A percentile compares a stretch with the other conserved stretches of the same genome.
phyloP scores from a whole-genome alignment of 2,888 invertebrate species.

The Sarcophaga caerulescens region DNA sequence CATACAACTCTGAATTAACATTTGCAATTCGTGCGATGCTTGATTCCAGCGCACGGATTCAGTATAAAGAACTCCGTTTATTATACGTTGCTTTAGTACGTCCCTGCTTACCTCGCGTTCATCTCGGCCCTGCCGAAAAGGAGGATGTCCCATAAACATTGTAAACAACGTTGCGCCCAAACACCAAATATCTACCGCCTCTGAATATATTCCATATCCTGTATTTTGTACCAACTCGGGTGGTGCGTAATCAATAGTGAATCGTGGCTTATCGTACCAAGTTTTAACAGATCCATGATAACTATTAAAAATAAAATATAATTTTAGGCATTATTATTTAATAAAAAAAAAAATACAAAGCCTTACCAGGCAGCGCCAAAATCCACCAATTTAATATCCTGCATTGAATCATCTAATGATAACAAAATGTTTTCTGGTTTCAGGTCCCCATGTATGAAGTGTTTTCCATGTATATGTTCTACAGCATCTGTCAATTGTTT shows the following conservation, averaged over 20 bases:
- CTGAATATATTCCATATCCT: constrained; percentile 85
- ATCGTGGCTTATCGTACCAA: constrained; percentile 88
- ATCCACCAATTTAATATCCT: constrained; percentile 92
- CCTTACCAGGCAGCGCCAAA: constrained; percentile 92
- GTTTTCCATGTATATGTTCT: constrained; percentile 90
- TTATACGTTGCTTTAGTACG: constrained; percentile 74
- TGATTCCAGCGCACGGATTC: constrained; percentile 74
- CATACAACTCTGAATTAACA: constrained; percentile 75
- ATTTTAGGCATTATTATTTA: constrained; percentile 13
- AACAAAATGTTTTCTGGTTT: constrained; percentile 91
- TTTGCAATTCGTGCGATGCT: constrained; percentile 72
- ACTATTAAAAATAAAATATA: constrained; percentile 62
- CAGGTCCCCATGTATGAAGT: constrained; percentile 95
- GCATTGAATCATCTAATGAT: constrained; percentile 81
- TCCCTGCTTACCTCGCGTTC: constrained; percentile 70
- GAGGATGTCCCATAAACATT: constrained; percentile 91
- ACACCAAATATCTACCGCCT: constrained; percentile 97
- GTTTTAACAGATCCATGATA: constrained; percentile 61
- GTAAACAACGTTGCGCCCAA: constrained; percentile 92
- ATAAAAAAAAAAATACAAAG: constrained; percentile 24
- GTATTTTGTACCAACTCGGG: constrained; percentile 90
- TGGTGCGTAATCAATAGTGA: constrained; percentile 93
- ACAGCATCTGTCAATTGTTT: constrained; percentile 92
- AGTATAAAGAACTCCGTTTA: constrained; percentile 75
- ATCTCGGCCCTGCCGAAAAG: constrained; percentile 83